A percentile compares a stretch with the other conserved stretches of the same genome.
Conservation (phyloP, 2,113 vertebrate species). For the Nesospiza acunhae region DNA sequence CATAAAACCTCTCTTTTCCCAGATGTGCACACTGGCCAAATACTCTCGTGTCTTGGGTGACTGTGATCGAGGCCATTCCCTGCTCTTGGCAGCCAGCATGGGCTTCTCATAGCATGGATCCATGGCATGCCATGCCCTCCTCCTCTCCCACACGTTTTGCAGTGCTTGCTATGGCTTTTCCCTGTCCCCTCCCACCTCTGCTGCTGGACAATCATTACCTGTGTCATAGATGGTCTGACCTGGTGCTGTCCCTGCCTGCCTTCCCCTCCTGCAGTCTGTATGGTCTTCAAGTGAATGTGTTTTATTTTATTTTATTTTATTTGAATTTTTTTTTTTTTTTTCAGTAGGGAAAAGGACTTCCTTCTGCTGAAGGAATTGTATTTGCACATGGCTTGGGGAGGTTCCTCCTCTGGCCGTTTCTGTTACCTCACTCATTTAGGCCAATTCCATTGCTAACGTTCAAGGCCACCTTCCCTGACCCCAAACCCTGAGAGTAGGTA, state of each 20-base stretch:
- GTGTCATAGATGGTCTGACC: constrained; percentile 37
- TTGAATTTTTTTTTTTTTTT: background rate
- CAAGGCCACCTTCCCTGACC: constrained; percentile 36
- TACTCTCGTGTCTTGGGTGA: background rate
- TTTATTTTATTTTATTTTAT: background rate
- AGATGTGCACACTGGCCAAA: constrained; percentile 62
- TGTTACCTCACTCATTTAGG: constrained; percentile 78
- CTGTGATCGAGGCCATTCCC: background rate
- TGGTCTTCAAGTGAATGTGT: constrained; percentile 50
- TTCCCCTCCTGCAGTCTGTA: constrained; percentile 49
- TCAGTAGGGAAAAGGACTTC: constrained; percentile 53
- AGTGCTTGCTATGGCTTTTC: background rate
- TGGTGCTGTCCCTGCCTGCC: constrained; percentile 40
- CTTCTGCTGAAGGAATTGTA: constrained; percentile 56
- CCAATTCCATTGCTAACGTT: constrained; percentile 65
- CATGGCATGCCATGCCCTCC: background rate
- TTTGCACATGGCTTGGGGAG: constrained; percentile 72
- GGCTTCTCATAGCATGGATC: background rate
- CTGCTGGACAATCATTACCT: constrained; percentile 62
- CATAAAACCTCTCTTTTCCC: constrained; percentile 4
- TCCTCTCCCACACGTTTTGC: background rate
- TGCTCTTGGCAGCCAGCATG: background rate
- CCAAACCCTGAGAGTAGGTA: background rate
- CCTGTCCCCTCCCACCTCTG: background rate
- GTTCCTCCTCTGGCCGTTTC: constrained; percentile 66